phyloP scores from a whole-genome alignment of 2,113 vertebrate genomes.

The Hemibates koningsi region DNA sequence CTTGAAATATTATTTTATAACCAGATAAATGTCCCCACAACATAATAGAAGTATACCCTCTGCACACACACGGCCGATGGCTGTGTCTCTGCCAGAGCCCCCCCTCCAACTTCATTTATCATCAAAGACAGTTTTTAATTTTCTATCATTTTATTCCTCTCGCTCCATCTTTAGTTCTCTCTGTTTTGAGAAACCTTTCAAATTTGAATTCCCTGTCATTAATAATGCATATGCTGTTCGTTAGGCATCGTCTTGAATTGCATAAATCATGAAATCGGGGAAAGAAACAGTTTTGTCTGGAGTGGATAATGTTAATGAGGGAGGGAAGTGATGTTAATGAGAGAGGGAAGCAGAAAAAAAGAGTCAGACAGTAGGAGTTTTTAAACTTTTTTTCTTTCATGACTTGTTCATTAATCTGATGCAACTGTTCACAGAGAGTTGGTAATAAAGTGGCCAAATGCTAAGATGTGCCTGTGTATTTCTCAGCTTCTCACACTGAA shows the following conservation, averaged over 20 bases:
- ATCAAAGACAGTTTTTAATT: conserved; percentile 16
- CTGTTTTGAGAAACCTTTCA: conserved; percentile 27
- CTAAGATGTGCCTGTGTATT: conserved; percentile 5
- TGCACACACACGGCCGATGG: background rate
- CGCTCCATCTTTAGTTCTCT: conserved; percentile 17
- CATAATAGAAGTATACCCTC: background rate
- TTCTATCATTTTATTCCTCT: background rate
- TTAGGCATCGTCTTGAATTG: conserved; percentile 49
- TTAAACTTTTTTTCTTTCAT: background rate
- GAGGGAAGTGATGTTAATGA: conserved; percentile 12
- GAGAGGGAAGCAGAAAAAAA: background rate
- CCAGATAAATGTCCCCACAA: background rate
- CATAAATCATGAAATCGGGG: conserved; percentile 56
- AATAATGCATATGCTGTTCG: conserved; percentile 56
- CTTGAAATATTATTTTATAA: background rate
- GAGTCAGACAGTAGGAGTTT: background rate
- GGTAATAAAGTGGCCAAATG: conserved; percentile 26
- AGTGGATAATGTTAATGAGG: conserved; percentile 51
- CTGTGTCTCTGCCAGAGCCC: background rate
- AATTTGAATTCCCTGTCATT: conserved; percentile 39
- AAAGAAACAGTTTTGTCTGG: conserved; percentile 41
- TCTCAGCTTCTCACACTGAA: background rate
- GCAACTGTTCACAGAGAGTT: conserved; percentile 48
- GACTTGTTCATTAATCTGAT: conserved; percentile 54
- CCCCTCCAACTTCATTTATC: conserved; percentile 14